A percentile compares a stretch with the other conserved stretches of the same genome.
Evolutionary conservation across 2,113 vertebrate species (phyloP).

Genomic region (Eupsittula cactorum): DNA sequence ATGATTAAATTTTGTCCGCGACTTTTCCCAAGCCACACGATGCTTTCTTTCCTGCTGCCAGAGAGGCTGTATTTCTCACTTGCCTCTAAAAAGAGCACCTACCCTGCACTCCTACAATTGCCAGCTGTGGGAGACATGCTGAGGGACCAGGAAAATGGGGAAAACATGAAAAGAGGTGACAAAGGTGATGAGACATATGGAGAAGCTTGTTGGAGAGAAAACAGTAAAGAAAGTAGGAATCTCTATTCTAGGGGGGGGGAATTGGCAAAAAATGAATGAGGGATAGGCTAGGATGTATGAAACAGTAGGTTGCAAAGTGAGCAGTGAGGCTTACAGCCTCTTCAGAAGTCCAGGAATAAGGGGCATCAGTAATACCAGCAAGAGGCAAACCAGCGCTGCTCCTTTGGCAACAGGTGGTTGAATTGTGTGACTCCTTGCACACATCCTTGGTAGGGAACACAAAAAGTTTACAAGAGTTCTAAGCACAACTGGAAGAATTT

Average conservation of each 20-base stretch:
- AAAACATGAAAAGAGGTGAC: not conserved
- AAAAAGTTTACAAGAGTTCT: not conserved
- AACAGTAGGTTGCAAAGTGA: not conserved
- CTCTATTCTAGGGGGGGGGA: not conserved
- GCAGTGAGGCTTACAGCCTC: not conserved
- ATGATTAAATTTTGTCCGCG: slow-evolving; percentile 16
- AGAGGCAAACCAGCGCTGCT: not conserved
- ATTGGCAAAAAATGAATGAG: not conserved
- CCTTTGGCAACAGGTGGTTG: not conserved
- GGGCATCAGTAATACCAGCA: not conserved
- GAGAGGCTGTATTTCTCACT: not conserved
- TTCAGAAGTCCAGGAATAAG: not conserved
- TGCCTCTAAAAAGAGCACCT: not conserved
- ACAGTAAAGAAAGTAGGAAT: not conserved
- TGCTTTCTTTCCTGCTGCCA: not conserved
- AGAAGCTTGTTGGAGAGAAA: not conserved
- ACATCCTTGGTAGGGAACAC: not conserved
- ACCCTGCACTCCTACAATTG: not conserved
- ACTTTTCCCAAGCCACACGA: not conserved
- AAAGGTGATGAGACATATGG: not conserved
- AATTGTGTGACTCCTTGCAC: not conserved
- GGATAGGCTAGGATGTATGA: not conserved
- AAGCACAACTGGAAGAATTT: not conserved
- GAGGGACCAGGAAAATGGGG: not conserved
- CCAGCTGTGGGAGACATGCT: not conserved